Evolutionary conservation across 1,140 invertebrate genomes (phyloP).

Genomic region (Drosophila ficusphila): DNA sequence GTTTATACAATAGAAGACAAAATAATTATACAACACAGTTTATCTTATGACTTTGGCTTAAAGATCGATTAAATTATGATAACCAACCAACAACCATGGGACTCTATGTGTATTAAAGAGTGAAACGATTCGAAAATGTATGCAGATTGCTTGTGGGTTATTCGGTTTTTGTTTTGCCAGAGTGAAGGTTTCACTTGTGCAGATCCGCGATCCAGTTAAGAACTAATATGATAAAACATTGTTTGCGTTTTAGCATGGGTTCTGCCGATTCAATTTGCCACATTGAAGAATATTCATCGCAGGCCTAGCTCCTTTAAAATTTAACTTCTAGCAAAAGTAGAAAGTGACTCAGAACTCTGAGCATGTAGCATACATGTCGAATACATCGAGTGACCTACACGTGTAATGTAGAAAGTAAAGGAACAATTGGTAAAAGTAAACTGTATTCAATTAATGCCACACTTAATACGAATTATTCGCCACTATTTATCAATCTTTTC

Average conservation of each 20-base stretch:
- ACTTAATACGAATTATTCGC: background rate
- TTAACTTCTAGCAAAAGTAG: too few species aligned
- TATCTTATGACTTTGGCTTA: slow-evolving; percentile 59
- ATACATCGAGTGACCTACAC: background rate
- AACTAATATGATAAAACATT: too few species aligned
- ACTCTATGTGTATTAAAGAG: slow-evolving; percentile 17
- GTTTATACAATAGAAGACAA: slow-evolving; percentile 45
- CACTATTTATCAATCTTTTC: background rate
- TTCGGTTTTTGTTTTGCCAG: background rate
- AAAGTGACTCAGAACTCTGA: too few species aligned
- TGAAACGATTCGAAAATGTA: slow-evolving; percentile 6
- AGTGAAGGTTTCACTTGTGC: background rate
- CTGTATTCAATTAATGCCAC: too few species aligned
- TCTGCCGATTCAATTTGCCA: too few species aligned
- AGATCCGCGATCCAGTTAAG: too few species aligned
- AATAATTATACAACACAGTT: slow-evolving; percentile 18
- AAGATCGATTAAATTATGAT: slow-evolving; percentile 31
- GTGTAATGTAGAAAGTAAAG: background rate
- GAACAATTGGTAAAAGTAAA: too few species aligned
- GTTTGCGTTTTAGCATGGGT: too few species aligned
- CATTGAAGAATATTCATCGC: too few species aligned
- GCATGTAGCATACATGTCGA: too few species aligned
- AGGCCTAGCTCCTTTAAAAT: too few species aligned
- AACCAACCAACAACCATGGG: slow-evolving; percentile 4
- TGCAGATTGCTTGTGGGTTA: background rate